A percentile compares a stretch with the other conserved stretches of the same genome.
Conservation (phyloP, 2,888 invertebrate genomes). For the Clusia tigrina region DNA sequence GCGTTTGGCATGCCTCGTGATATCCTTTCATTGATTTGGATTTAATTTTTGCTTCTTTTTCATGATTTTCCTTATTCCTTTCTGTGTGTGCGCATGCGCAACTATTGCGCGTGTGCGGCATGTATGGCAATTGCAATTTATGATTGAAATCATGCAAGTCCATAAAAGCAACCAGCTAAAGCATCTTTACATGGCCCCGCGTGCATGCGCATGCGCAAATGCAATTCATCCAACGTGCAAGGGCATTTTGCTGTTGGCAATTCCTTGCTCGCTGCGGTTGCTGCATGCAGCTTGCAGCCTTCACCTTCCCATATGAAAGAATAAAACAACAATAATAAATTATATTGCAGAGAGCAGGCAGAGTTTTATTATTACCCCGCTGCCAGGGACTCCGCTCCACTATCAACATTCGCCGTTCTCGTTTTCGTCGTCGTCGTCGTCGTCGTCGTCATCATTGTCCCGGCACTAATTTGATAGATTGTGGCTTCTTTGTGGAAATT, state of each 20-base stretch:
- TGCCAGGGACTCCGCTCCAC: not conserved
- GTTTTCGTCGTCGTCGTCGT: not conserved
- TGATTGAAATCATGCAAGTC: slow-evolving; percentile 41
- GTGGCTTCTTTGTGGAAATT: slow-evolving; percentile 25
- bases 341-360: not conserved
- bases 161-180: slow-evolving; percentile 13
- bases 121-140: slow-evolving; percentile 36
- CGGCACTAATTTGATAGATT: slow-evolving; percentile 37
- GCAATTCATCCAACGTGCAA: not conserved
- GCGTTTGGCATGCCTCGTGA: not conserved
- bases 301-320: not conserved
- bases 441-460: slow-evolving; percentile 30
- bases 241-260: not conserved
- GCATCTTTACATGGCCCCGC: not conserved
- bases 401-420: not conserved
- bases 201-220: not conserved
- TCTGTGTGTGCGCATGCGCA: not conserved
- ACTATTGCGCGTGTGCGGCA: slow-evolving; percentile 6
- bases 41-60: not conserved
- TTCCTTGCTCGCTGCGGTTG: not conserved
- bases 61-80: not conserved
- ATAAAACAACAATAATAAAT: slow-evolving; percentile 10
- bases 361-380: not conserved
- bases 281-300: slow-evolving; percentile 2
- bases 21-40: not conserved